phyloP scores from a whole-genome alignment of 2,113 vertebrate species.

The Pyxicephalus adspersus region DNA sequence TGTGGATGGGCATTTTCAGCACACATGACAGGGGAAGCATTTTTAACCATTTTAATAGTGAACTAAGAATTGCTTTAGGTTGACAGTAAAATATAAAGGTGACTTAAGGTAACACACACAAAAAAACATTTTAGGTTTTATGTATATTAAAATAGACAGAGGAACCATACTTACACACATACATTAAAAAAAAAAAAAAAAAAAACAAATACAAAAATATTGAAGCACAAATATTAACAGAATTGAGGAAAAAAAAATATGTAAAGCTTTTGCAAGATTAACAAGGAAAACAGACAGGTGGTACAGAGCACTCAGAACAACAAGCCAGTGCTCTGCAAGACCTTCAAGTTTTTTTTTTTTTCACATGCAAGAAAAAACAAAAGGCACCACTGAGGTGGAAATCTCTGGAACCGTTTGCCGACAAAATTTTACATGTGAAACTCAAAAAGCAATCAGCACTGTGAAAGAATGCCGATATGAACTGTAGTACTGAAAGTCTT shows the following conservation, averaged over 20 bases:
- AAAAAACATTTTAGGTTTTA: slow-evolving; percentile 34
- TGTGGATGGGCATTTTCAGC: not conserved
- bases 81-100: not conserved
- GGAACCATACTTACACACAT: slow-evolving; percentile 42
- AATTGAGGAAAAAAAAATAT: slow-evolving; percentile 20
- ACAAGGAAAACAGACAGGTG: slow-evolving; percentile 22
- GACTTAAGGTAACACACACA: not conserved
- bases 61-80: not conserved
- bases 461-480: too few relatives aligned
- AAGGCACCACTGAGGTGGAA: too few relatives aligned
- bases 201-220: slow-evolving; percentile 60
- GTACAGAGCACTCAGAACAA: slow-evolving; percentile 23
- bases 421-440: too few relatives aligned
- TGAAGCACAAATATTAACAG: slow-evolving; percentile 58
- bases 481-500: too few relatives aligned
- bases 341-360: not conserved
- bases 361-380: not conserved
- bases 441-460: too few relatives aligned
- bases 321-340: not conserved
- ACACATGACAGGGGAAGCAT: not conserved
- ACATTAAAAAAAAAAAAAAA: slow-evolving; percentile 53
- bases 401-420: too few relatives aligned
- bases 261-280: slow-evolving; percentile 41
- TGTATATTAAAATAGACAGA: slow-evolving; percentile 49
- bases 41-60: not conserved